Conservation (phyloP, 2,888 invertebrate genomes). For the Psococerastis gibbosa region DNA sequence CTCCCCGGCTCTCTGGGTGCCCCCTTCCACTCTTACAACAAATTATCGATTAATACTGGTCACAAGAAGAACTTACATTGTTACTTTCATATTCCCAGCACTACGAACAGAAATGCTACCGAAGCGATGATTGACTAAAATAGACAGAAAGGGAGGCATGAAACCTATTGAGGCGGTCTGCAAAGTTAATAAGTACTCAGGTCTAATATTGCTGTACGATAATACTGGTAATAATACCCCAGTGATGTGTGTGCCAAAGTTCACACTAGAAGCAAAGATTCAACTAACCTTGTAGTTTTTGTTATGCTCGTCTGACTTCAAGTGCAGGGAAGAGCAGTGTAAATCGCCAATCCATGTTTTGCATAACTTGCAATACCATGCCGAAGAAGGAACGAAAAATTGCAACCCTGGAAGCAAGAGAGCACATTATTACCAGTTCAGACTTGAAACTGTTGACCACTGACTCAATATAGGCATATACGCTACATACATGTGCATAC, state of each 20-base stretch:
- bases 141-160: too few relatives aligned
- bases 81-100: too few relatives aligned
- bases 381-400: constrained; percentile 69
- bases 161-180: too few relatives aligned
- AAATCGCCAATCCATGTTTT: constrained; percentile 75
- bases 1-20: background rate
- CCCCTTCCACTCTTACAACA: too few relatives aligned
- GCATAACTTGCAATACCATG: constrained; percentile 81
- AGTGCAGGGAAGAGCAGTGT: constrained; percentile 70
- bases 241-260: background rate
- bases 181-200: constrained; percentile 8
- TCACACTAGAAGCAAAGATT: background rate
- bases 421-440: too few relatives aligned
- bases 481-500: too few relatives aligned
- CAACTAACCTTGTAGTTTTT: constrained; percentile 60
- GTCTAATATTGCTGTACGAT: constrained; percentile 3
- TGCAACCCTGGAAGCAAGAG: constrained; percentile 46
- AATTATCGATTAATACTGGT: too few relatives aligned
- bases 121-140: too few relatives aligned
- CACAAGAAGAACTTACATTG: too few relatives aligned
- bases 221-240: background rate
- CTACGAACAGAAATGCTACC: too few relatives aligned
- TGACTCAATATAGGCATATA: too few relatives aligned
- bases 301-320: constrained; percentile 60
- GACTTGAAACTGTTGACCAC: too few relatives aligned